Base-by-base conservation (phyloP, 2,888 invertebrate genomes). In the Mimumesa dahlbomi region DNA sequence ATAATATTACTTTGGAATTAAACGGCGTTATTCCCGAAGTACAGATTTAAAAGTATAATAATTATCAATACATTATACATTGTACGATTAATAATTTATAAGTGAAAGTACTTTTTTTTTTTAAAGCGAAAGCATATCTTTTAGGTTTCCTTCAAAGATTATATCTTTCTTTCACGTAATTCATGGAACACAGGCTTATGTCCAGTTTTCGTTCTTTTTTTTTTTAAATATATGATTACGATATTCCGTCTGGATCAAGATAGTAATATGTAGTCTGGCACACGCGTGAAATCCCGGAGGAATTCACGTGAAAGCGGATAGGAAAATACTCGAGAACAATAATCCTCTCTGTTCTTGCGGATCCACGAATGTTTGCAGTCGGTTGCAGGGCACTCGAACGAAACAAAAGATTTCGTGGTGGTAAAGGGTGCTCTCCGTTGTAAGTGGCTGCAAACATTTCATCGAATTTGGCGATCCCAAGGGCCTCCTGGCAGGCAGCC, bases 381-480 rank as follows among this genome's bases (percentile, higher is more conserved):
- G 71, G 38, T 50, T 34, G 57, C 36, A n/a, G 14, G 29, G 43
- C 53, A 48, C 68, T 52, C 50, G 25, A 70, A 18, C 11, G 21
- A 9, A 9, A 69, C 74, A 76, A 73, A 67, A 45, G 61, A 45
- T 25, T 36, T 18, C 1, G 7, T 14, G 38, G 21, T 36, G 40
- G n/a, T 25, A 40, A 61, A 64, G 64, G 62, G 53, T 65, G 46
- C 49, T 59, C 38, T n/a, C 19, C 4, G 7, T 11, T 25, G 29
- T 40, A 58, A 69, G 76, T 62, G 46, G 22, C 38, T 38, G 73
- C 67, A 67, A 79, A 73, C 69, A 73, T 64, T 79, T 70, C 77
- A 62, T 66, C 62, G 69, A 67, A 72, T 72, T 59, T 14, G 59
- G 34, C 43, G 56, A 25, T 57, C 46, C 62, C 56, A 34, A 53